Evolutionary conservation across 2,113 vertebrate species (phyloP).

Genomic region (Caranx melampygus): DNA sequence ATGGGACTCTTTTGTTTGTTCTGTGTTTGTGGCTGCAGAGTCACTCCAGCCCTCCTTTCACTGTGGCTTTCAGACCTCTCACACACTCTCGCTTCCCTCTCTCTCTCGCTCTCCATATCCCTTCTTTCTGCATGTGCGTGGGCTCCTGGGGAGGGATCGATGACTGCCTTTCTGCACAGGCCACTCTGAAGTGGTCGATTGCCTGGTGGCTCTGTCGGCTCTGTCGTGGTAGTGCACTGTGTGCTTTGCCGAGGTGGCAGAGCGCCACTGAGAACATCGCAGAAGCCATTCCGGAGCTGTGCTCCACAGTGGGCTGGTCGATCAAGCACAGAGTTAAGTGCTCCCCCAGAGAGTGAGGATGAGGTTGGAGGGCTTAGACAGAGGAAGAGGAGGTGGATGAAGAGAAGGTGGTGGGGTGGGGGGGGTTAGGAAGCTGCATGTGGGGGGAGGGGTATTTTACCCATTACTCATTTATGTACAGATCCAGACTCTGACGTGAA

Average conservation of each 20-base stretch:
- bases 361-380: conserved; percentile 67
- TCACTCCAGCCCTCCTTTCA: conserved; percentile 75
- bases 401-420: conserved; percentile 42
- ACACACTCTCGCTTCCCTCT: conserved; percentile 54
- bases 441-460: conserved; percentile 47
- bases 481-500: conserved; percentile 28
- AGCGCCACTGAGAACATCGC: conserved; percentile 73
- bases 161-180: conserved; percentile 83
- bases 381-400: conserved; percentile 53
- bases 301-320: conserved; percentile 78
- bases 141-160: conserved; percentile 83
- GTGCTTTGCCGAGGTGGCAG: conserved; percentile 78
- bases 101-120: conserved; percentile 51
- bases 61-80: conserved; percentile 70
- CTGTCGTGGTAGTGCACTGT: conserved; percentile 69
- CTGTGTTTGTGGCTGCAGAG: conserved; percentile 73
- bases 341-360: conserved; percentile 79
- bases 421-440: conserved; percentile 48
- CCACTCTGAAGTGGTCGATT: conserved; percentile 86
- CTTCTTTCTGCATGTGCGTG: conserved; percentile 63
- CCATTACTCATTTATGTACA: conserved; percentile 43
- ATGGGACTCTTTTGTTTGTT: conserved; percentile 81
- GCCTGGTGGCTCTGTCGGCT: conserved; percentile 73
- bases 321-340: conserved; percentile 84
- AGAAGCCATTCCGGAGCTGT: conserved; percentile 74